A percentile compares a stretch with the other conserved stretches of the same genome.
phyloP scores from a whole-genome alignment of 2,797 vertebrate genomes.

The Perodicticus potto region DNA sequence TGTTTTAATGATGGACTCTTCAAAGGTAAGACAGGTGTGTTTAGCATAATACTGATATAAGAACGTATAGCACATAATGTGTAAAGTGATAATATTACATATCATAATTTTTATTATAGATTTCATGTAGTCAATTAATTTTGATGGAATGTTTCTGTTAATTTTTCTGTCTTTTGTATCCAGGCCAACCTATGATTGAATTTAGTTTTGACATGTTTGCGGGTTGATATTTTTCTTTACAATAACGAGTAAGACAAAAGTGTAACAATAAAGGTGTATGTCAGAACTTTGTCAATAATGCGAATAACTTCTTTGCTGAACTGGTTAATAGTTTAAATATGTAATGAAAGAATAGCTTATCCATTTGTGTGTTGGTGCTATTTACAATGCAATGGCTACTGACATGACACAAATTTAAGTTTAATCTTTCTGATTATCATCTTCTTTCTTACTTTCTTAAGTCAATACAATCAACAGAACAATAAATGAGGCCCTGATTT shows the following conservation, averaged over 20 bases:
- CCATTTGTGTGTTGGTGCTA: background rate
- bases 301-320: constrained; percentile 2
- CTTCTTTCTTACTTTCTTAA: constrained; percentile 18
- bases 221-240: constrained; percentile 10
- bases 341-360: background rate
- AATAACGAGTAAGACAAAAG: background rate
- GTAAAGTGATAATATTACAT: background rate
- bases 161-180: background rate
- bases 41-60: background rate
- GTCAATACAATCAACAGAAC: background rate
- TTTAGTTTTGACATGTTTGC: background rate
- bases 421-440: background rate
- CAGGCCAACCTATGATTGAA: background rate
- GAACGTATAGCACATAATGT: background rate
- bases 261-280: background rate
- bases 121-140: background rate
- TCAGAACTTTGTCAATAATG: background rate
- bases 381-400: background rate
- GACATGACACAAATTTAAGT: background rate
- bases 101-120: background rate
- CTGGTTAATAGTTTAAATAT: background rate
- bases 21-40: background rate
- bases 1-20: background rate
- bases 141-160: background rate
- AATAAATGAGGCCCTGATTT: background rate